A percentile compares a stretch with the other conserved stretches of the same genome.
phyloP scores from a whole-genome alignment of 1,140 invertebrate species.

The Zophobas morio region DNA sequence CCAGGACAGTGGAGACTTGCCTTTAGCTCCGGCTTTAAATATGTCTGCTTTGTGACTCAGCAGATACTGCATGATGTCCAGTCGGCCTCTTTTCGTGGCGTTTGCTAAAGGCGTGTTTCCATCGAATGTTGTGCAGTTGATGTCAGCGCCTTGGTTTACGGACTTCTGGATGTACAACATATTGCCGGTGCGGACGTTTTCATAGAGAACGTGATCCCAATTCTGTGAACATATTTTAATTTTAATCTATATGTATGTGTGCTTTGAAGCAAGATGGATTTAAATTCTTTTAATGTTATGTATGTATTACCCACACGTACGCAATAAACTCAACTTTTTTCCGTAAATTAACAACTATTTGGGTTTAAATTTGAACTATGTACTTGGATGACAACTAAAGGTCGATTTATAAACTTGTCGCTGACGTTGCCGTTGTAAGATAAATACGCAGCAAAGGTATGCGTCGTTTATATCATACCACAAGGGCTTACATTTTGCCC shows the following conservation, averaged over 20 bases:
- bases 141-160: not conserved
- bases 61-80: not conserved
- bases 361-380: too few species aligned
- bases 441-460: too few species aligned
- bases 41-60: not conserved
- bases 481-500: too few species aligned
- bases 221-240: not conserved
- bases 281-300: too few species aligned
- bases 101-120: not conserved
- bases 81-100: not conserved
- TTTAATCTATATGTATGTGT: not conserved
- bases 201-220: not conserved
- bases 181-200: not conserved
- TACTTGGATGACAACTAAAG: too few species aligned
- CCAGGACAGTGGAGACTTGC: not conserved
- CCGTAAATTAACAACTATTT: too few species aligned
- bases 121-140: not conserved
- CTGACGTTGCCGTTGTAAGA: too few species aligned
- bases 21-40: not conserved
- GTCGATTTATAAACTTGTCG: too few species aligned
- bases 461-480: too few species aligned
- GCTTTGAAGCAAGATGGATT: too few species aligned
- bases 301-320: too few species aligned
- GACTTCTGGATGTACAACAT: not conserved
- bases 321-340: too few species aligned